Evolutionary conservation across 2,113 vertebrate genomes (phyloP), one percentile per base, ranked within the genome.

Genomic region (Oxyura jamaicensis): DNA sequence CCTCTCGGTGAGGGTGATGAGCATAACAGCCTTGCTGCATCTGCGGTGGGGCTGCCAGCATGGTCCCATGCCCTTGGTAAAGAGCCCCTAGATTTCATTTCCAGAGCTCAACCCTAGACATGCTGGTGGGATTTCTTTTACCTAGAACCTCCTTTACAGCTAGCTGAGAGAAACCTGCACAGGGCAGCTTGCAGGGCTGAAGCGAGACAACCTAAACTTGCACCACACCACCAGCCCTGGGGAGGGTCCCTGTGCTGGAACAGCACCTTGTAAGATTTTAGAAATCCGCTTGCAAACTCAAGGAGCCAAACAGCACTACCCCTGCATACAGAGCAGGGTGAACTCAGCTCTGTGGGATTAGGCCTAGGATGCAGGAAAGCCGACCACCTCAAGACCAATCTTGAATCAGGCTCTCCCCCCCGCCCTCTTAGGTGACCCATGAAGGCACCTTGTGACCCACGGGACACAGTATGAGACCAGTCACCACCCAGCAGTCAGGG

Each of bases 241-340:
- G 17, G 3, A 25, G 26, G 4, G 6, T 12, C 8, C 41, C 66
- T 63, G 8, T 1, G 11, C 36, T 55, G n/a, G 41, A 46, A 75
- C 36, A 67, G 33, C 41, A 55, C 15, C 22, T 56, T 20, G 7
- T 50, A 20, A 55, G 41, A 53, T 6, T 89, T 85, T 13, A 78
- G 74, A 46, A 4, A 46, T 1, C 25, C 52, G 6, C 20, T 72
- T 60, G 63, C 8, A 52, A 77, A 36, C 25, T 20, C 8, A n/a
- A 60, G 35, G 26, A 80, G 42, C 23, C 23, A 6, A 0, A 39
- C 1, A 11, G 31, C 3, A 2, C 36, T 28, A 7, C 28, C 14
- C 31, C 46, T 72, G 16, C 8, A 4, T 0, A 0, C 18, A 31
- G 25, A 36, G 25, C n/a, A 90, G 53, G 36, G 58, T 6, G 8